A percentile compares a stretch with the other conserved stretches of the same genome.
Evolutionary conservation across 2,113 vertebrate species (phyloP).

Genomic region (Paedocypris sp.): DNA sequence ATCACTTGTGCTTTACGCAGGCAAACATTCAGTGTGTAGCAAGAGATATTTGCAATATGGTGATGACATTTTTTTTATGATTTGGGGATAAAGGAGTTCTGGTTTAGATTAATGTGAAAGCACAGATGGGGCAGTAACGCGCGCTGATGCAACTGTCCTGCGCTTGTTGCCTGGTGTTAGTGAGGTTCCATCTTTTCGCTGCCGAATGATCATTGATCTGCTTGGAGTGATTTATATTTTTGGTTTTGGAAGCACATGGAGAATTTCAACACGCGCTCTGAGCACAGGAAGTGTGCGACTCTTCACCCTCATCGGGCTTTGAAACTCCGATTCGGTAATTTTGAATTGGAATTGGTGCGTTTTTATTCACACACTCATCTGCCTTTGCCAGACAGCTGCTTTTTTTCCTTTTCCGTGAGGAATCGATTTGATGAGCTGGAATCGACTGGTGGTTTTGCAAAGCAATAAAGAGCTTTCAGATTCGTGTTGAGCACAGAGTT

Average conservation of each 20-base stretch:
- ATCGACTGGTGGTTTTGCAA: too few relatives aligned
- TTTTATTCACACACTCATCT: too few relatives aligned
- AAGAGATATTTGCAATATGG: constrained; percentile 22
- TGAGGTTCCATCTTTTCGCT: neutral
- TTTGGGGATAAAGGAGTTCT: neutral
- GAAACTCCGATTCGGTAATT: neutral
- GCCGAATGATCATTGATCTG: neutral
- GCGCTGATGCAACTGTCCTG: constrained; percentile 27
- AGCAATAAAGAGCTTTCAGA: too few relatives aligned
- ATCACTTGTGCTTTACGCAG: constrained; percentile 51
- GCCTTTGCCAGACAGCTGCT: too few relatives aligned
- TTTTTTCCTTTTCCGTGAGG: too few relatives aligned
- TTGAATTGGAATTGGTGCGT: too few relatives aligned
- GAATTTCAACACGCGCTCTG: neutral
- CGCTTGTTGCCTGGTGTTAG: constrained; percentile 5
- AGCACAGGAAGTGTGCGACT: neutral
- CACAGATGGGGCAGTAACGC: constrained; percentile 20
- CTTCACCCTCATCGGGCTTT: too few relatives aligned
- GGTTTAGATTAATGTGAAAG: constrained; percentile 7
- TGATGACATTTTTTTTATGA: too few relatives aligned
- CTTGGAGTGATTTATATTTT: neutral
- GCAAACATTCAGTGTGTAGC: constrained; percentile 27
- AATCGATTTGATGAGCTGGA: too few relatives aligned
- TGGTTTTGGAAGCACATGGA: constrained; percentile 24
- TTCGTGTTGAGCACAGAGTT: too few relatives aligned